Base-by-base conservation (phyloP, 53 echinoderm and acorn worm genomes). In the Paelopatides confundens region DNA sequence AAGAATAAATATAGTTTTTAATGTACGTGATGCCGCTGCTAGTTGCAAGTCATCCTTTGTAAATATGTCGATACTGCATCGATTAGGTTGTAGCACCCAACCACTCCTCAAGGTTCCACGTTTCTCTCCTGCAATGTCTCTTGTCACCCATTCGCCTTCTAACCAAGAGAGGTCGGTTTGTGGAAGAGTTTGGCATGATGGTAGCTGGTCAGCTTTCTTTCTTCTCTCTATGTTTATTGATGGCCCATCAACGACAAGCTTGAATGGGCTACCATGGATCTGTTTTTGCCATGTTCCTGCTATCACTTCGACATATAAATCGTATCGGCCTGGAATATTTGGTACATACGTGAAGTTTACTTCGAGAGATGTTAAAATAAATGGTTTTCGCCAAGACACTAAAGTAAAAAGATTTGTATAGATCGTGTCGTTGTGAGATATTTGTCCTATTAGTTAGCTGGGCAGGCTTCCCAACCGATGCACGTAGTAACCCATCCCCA, bases 61-160 rank as follows among this genome's bases (percentile, higher is more conserved):
- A 31, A 77, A 77, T 12, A 77, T 77, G 17, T 77, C 77, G 23
- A 77, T 40, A 26, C 31, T 77, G 24, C 77, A 77, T n/a, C 15
- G 46, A 40, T 77, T 48, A 27, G 77, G 77, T 77, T 77, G 77
- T 26, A 47, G 51, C 17, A 77, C 77, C 77, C 77, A 77, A 48
- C 77, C 77, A 48, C 77, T 77, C 28, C 77, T 39, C 15, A 77
- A 31, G 31, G 49, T 48, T 31, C 49, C 77, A 24, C 49, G 24
- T 27, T 46, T 31, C 18, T 17, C 39, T 0, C 77, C 29, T 6
- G 77, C 77, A 17, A 77, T 49, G 18, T 77, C 43, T 21, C 77
- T 18, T 51, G 77, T 49, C 4, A 77, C 49, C 77, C 77, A 77
- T 3, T 48, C 27, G 5, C 77, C 77, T 30, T 77, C 31, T 12